Base-by-base conservation (phyloP, 1,140 invertebrate species). In the Philotrypesis tridentata region DNA sequence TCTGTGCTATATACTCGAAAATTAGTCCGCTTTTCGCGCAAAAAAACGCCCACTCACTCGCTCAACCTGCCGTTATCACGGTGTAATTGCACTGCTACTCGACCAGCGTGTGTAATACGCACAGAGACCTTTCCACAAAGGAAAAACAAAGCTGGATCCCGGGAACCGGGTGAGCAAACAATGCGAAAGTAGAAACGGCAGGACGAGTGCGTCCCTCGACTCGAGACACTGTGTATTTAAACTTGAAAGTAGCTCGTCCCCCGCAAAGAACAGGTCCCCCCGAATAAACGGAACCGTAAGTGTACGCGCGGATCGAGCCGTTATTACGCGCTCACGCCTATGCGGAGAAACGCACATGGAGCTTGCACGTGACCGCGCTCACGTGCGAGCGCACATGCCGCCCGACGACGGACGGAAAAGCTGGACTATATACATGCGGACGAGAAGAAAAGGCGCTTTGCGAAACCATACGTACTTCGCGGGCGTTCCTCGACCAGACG, bases 231-330 rank as follows among this genome's bases (percentile, higher is more conserved):
- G n/a, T n/a, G n/a, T n/a, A n/a, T n/a, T n/a, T n/a, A n/a, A n/a
- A n/a, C n/a, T n/a, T n/a, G n/a, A n/a, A n/a, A n/a, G n/a, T n/a
- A n/a, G n/a, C n/a, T n/a, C n/a, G n/a, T n/a, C n/a, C n/a, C 14
- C 23, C 21, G 29, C n/a, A 17, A 0, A n/a, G 29, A 73, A 29
- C 9, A 73, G 43, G 43, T 55, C 71, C 37, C 33, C 72, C 43
- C 72, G 43, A 74, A 74, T n/a, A n/a, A 74, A 74, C 72, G 72
- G 72, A 74, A 74, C 72, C 60, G 27, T 14, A 14, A 55, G 48
- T 5, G 33, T 5, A 5, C 33, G 33, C 43, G 43, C 67, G 67
- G 25, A 29, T 68, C 67, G 17, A 68, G 11, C n/a, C n/a, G n/a
- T n/a, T n/a, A n/a, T n/a, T n/a, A n/a, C n/a, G n/a, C n/a, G n/a